These are phyloP conservation scores for Pseudochaenichthys georgianus DNA, from an alignment of 2,797 vertebrate species.

Conservation along the genomic window DNA sequence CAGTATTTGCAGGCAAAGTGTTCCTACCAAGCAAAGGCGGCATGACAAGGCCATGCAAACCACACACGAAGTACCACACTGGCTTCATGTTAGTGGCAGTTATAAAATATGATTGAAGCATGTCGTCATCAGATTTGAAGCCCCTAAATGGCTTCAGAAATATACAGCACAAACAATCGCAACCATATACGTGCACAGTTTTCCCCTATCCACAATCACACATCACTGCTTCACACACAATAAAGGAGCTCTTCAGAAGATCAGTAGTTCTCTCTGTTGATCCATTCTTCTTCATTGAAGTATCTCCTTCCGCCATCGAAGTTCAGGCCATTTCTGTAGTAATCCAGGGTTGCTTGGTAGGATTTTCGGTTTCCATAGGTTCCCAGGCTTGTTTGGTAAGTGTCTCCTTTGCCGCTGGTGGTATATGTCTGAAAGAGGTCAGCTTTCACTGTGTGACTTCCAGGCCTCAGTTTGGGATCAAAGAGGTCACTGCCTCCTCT, in stretches of 20 bases:
- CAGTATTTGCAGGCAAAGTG: conserved; percentile 43
- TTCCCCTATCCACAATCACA: conserved; percentile 8
- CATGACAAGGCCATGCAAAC: conserved; percentile 81
- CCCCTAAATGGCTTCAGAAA: neutral
- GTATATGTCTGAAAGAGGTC: conserved; percentile 81
- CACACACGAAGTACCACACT: neutral
- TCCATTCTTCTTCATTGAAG: conserved; percentile 86
- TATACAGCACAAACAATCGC: conserved; percentile 13
- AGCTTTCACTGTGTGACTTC: conserved; percentile 60
- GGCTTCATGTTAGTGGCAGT: neutral
- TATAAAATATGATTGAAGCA: neutral
- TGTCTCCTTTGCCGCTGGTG: conserved; percentile 71
- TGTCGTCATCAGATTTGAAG: neutral
- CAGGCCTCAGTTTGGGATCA: conserved; percentile 62
- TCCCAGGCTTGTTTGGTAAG: conserved; percentile 73
- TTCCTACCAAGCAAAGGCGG: conserved; percentile 51
- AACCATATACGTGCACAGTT: conserved; percentile 24
- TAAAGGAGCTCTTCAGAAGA: neutral
- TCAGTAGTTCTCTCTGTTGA: conserved; percentile 79
- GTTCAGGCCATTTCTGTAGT: conserved; percentile 72
- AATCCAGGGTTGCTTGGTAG: conserved; percentile 73
- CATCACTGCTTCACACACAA: conserved; percentile 15
- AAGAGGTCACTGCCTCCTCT: conserved; percentile 66
- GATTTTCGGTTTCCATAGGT: conserved; percentile 71
- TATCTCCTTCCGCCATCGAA: conserved; percentile 76